Conservation (phyloP, 2,113 vertebrate species). For the Hippolais icterina region DNA sequence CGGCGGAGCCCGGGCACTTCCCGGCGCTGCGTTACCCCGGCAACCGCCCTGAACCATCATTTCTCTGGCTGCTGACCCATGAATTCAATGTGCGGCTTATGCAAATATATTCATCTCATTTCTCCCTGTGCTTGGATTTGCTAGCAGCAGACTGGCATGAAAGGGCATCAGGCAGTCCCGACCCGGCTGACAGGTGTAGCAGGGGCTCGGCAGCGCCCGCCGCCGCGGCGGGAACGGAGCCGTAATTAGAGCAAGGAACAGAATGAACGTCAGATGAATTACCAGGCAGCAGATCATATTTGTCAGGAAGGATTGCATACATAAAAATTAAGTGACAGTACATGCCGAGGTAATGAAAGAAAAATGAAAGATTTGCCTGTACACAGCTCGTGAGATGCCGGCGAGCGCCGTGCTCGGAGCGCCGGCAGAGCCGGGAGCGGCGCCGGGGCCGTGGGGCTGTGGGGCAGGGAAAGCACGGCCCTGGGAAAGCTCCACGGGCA, state of each 20-base stretch:
- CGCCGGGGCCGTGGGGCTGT: fast-evolving
- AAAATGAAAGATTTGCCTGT: slow-evolving; percentile 81
- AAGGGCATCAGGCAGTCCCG: slow-evolving; percentile 75
- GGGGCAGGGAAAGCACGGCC: background rate
- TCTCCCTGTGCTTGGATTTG: slow-evolving; percentile 37
- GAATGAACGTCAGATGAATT: slow-evolving; percentile 81
- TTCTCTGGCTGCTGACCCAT: slow-evolving; percentile 69
- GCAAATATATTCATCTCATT: slow-evolving; percentile 61
- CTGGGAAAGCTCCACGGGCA: fast-evolving
- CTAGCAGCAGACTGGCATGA: slow-evolving; percentile 74
- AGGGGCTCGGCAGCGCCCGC: slow-evolving; percentile 64
- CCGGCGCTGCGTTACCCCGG: slow-evolving; percentile 19
- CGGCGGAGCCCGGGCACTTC: background rate
- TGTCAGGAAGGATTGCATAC: slow-evolving; percentile 83
- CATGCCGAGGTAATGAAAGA: slow-evolving; percentile 81
- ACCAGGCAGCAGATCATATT: slow-evolving; percentile 82
- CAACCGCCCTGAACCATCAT: slow-evolving; percentile 41
- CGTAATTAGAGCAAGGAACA: slow-evolving; percentile 81
- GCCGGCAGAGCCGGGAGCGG: background rate
- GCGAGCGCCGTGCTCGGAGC: slow-evolving; percentile 45
- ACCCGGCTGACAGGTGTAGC: slow-evolving; percentile 78
- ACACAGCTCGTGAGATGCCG: slow-evolving; percentile 66
- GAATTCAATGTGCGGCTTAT: slow-evolving; percentile 28
- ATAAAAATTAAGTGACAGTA: slow-evolving; percentile 87
- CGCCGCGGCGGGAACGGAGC: slow-evolving; percentile 64